phyloP scores from a whole-genome alignment of 2,888 invertebrate genomes.

The Neria commutata region DNA sequence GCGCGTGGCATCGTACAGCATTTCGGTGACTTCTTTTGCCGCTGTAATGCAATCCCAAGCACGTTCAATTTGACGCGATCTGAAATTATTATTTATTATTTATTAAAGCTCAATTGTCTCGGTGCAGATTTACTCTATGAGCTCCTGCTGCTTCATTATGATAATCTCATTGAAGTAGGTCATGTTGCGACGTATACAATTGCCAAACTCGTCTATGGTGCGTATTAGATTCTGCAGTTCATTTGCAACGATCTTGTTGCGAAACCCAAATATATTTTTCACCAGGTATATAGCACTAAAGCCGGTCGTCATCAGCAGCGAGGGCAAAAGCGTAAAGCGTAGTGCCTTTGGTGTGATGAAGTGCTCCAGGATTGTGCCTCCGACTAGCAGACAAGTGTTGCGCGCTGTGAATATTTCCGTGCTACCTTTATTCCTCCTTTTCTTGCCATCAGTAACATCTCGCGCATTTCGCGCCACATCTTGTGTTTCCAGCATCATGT shows the following conservation, averaged over 20 bases:
- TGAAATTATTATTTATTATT: slow-evolving; percentile 26
- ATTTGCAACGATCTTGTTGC: slow-evolving; percentile 54
- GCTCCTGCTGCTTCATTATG: slow-evolving; percentile 55
- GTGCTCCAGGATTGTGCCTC: slow-evolving; percentile 49
- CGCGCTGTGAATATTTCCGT: slow-evolving; percentile 45
- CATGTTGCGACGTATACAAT: slow-evolving; percentile 58
- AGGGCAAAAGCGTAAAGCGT: slow-evolving; percentile 47
- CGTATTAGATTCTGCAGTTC: slow-evolving; percentile 54
- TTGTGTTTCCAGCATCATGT: slow-evolving; percentile 18
- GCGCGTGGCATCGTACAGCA: slow-evolving; percentile 58
- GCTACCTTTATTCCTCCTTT: not conserved
- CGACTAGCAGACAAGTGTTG: slow-evolving; percentile 49
- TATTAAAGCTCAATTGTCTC: too few relatives aligned
- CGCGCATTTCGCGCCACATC: slow-evolving; percentile 5
- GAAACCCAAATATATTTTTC: slow-evolving; percentile 52
- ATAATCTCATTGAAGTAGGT: slow-evolving; percentile 59
- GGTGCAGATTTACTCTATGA: slow-evolving; percentile 49
- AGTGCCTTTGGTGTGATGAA: slow-evolving; percentile 49
- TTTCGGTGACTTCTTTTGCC: slow-evolving; percentile 57
- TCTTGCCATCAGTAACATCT: not conserved
- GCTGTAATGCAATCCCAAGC: slow-evolving; percentile 61
- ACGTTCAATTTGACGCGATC: slow-evolving; percentile 56
- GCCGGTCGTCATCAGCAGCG: slow-evolving; percentile 45
- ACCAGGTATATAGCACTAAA: slow-evolving; percentile 51
- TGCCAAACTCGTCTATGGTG: slow-evolving; percentile 58